Evolutionary conservation across 2,797 vertebrate genomes (phyloP).

Genomic region (Nyctalus aviator): DNA sequence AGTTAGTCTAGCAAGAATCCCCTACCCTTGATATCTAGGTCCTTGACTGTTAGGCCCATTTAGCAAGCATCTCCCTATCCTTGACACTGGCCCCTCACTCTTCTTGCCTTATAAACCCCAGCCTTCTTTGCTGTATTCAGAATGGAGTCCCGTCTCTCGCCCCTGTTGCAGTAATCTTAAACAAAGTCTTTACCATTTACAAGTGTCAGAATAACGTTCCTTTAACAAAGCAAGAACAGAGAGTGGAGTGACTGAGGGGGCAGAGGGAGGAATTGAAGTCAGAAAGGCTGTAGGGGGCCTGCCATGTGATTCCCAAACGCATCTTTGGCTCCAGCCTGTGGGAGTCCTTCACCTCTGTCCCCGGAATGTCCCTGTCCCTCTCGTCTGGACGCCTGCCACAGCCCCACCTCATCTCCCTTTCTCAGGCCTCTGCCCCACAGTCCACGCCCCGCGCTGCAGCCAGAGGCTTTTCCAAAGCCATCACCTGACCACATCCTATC

Average conservation of each 20-base stretch:
- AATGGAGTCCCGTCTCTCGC: background rate
- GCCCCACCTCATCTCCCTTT: background rate
- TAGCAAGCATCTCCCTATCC: background rate
- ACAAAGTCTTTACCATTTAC: background rate
- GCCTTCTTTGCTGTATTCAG: background rate
- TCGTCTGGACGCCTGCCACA: background rate
- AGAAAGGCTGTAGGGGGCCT: background rate
- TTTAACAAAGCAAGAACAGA: background rate
- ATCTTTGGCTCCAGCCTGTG: background rate
- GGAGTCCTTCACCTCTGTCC: background rate
- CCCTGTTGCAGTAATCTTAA: background rate
- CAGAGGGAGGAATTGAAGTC: accelerated
- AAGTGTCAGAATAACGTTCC: background rate
- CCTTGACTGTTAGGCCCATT: background rate
- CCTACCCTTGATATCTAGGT: background rate
- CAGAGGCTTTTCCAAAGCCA: background rate
- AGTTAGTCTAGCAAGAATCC: background rate
- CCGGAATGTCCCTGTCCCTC: background rate
- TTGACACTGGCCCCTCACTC: background rate
- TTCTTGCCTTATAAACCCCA: background rate
- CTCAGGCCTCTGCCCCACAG: too few species aligned
- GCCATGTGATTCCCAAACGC: background rate
- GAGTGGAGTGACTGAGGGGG: background rate
- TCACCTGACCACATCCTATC: accelerated
- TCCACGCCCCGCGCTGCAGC: background rate